Conservation (phyloP, 92 coral and sea anemone genomes). For the Muricea muricata region DNA sequence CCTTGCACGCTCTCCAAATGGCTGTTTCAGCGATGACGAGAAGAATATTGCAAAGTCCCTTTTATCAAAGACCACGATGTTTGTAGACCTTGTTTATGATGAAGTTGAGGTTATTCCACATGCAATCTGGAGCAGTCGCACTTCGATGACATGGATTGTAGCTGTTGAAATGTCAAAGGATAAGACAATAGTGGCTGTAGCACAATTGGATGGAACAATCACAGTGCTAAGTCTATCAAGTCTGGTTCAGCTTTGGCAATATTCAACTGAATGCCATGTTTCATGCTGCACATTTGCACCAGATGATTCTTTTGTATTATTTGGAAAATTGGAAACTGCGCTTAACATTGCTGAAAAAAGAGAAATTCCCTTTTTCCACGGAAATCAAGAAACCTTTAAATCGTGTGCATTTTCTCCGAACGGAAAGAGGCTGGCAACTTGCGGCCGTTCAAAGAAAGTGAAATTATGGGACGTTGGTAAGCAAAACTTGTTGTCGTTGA, state of each 20-base stretch:
- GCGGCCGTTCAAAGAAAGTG: background rate
- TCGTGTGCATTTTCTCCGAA: constrained; percentile 15
- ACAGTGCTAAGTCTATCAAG: background rate
- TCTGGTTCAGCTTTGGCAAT: background rate
- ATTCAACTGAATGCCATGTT: background rate
- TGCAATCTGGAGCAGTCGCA: background rate
- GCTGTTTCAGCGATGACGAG: background rate
- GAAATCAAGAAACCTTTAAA: background rate
- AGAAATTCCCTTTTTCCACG: background rate
- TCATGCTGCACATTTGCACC: background rate
- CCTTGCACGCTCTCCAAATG: background rate
- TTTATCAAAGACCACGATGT: background rate
- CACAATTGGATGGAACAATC: background rate
- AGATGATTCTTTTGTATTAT: background rate
- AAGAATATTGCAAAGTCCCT: background rate
- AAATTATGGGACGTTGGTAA: constrained; percentile 10
- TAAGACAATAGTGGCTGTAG: background rate
- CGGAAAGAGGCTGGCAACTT: background rate
- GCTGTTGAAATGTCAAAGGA: background rate
- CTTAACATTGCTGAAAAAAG: background rate
- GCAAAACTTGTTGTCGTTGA: background rate
- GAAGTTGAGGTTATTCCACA: background rate
- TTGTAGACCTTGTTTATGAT: background rate
- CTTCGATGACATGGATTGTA: background rate
- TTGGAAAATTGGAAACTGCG: background rate